Conservation (phyloP, 2,888 invertebrate species). For the Drosophila nigricruria region DNA sequence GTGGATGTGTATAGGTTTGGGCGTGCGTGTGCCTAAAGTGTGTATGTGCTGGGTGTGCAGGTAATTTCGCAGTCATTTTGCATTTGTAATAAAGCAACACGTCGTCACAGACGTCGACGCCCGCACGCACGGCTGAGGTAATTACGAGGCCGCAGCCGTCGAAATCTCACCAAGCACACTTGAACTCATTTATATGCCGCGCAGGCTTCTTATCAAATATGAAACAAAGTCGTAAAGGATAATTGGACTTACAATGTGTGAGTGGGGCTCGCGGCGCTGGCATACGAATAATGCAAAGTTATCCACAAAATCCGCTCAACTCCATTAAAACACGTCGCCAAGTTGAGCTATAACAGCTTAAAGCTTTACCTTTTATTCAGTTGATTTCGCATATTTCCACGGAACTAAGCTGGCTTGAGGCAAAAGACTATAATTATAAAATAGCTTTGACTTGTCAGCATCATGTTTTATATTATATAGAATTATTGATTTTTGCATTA, state of each 20-base stretch:
- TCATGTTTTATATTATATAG: too few relatives aligned
- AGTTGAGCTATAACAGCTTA: conserved; percentile 14
- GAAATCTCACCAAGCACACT: conserved; percentile 46
- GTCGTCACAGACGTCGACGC: conserved; percentile 59
- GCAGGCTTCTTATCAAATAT: conserved; percentile 80
- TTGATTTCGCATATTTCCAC: conserved; percentile 1
- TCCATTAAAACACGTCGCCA: conserved; percentile 45
- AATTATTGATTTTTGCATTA: background rate
- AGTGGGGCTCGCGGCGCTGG: conserved; percentile 24
- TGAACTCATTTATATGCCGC: conserved; percentile 73
- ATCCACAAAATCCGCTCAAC: conserved; percentile 57
- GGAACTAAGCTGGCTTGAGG: background rate
- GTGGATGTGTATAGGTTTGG: background rate
- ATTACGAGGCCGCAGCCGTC: conserved; percentile 61
- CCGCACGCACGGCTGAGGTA: conserved; percentile 60
- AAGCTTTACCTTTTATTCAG: conserved; percentile 5
- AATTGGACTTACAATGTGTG: conserved; percentile 74
- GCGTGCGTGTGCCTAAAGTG: conserved; percentile 16
- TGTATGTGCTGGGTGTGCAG: conserved; percentile 28
- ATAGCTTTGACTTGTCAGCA: background rate
- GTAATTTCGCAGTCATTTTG: conserved; percentile 81
- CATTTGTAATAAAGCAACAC: conserved; percentile 81
- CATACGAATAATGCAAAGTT: conserved; percentile 74
- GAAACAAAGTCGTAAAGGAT: conserved; percentile 82
- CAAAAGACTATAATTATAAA: background rate